A percentile compares a stretch with the other conserved stretches of the same genome.
phyloP scores from a whole-genome alignment of 2,797 vertebrate species.

The Pangasius mekongensis region DNA sequence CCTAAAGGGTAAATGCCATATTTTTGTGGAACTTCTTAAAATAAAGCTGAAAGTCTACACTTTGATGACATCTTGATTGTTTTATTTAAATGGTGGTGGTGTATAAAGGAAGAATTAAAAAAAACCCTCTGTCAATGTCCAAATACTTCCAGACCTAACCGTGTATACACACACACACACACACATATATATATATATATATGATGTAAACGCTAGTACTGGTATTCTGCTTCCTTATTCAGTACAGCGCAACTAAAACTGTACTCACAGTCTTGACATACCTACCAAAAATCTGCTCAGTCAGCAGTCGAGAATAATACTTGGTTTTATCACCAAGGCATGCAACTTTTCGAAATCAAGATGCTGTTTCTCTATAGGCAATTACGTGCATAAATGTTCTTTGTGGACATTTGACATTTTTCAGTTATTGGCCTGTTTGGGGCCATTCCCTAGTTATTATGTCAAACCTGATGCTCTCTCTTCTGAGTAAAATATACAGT shows the following conservation, averaged over 20 bases:
- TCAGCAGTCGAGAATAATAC: neutral
- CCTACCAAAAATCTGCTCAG: neutral
- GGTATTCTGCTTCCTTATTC: no score
- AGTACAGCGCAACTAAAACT: neutral
- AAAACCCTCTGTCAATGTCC: no score
- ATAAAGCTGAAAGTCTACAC: no score
- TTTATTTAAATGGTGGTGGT: no score
- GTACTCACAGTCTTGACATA: neutral
- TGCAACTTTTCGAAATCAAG: neutral
- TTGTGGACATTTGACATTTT: neutral
- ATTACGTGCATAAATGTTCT: neutral
- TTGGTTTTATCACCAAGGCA: neutral
- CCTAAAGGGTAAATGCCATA: no score
- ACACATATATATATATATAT: no score
- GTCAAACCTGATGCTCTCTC: neutral
- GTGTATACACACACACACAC: no score
- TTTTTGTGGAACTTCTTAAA: no score
- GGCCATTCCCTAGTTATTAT: neutral
- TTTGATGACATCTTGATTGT: no score
- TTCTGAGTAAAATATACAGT: constrained; percentile 25
- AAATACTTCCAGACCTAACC: no score
- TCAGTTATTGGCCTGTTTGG: neutral
- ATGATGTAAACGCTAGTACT: no score
- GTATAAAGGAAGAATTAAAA: no score
- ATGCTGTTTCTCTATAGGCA: neutral